Evolutionary conservation across 2,888 invertebrate species (phyloP), one percentile per base, ranked within the genome.

Genomic region (Drosophila borborema): DNA sequence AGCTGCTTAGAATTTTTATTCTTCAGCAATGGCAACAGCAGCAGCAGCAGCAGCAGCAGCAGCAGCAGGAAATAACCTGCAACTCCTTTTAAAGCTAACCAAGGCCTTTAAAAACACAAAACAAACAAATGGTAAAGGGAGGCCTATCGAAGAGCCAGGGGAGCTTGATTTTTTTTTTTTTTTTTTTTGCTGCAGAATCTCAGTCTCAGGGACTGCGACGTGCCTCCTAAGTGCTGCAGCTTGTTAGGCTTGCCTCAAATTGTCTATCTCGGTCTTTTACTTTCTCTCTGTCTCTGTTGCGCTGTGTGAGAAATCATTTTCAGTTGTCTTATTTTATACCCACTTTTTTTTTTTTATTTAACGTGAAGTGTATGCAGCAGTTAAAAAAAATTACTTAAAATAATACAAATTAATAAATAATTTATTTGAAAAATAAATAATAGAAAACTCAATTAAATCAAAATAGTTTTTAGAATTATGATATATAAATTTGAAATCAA

Each of bases 71-170:
- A 88, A 90, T 80, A 76, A 81, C 85, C 87, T 63, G 63, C 71
- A 82, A 78, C 88, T 87, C 90, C 90, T 84, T 84, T 89, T 87
- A 87, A 84, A 89, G 82, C 73, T 87, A 84, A 67, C 82, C 85
- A 78, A 75, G 74, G 84, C 75, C 84, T 86, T 54, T 43, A 43
- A 45, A 16, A 73, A 76, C 8, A 36, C 61, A 53, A 77, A 59
- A 67, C 75, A 69, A 80, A 71, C 54, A 56, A 66, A 56, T 16
- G 60, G 60, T 36, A 23, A 38, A 48, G 31, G 72, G 48, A 40
- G 23, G 40, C 18, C 40, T 10, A 12, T 18, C 16, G 12, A 14
- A 46, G 12, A 14, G 53, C 18, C 16, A 5, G n/a, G 38, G 34
- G 55, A 55, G 40, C n/a, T 28, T 9, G 20, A 31, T 16, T 28